Conservation (phyloP, 2,113 vertebrate genomes). For the Labrus mixtus region DNA sequence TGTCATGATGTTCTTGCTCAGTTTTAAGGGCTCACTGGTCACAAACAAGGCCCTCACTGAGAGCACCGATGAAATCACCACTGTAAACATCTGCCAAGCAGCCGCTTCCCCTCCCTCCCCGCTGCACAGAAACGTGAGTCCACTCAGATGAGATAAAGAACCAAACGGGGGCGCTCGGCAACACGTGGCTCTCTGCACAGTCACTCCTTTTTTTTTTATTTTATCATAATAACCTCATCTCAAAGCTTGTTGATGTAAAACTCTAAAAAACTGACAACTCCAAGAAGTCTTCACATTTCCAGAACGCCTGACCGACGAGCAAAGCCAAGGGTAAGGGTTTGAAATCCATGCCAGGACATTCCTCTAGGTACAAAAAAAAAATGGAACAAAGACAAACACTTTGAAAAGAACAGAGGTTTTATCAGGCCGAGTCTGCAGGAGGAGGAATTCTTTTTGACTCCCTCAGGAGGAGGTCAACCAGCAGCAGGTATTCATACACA, state of each 20-base stretch:
- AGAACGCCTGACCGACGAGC: conserved; percentile 35
- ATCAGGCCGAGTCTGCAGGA: conserved; percentile 8
- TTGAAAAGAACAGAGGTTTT: conserved; percentile 14
- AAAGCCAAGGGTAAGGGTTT: conserved; percentile 49
- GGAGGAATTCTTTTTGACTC: conserved; percentile 25
- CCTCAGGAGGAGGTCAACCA: conserved; percentile 18
- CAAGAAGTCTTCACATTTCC: conserved; percentile 38
- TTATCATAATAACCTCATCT: conserved; percentile 29
- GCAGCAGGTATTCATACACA: conserved; percentile 29
- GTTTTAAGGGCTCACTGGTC: conserved; percentile 52
- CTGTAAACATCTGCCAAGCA: conserved; percentile 78
- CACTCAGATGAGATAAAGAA: conserved; percentile 52
- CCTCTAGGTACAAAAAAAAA: conserved; percentile 48
- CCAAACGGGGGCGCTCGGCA: conserved; percentile 24
- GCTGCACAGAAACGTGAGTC: conserved; percentile 60
- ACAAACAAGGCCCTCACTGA: conserved; percentile 53
- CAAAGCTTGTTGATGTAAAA: conserved; percentile 42
- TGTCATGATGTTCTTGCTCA: conserved; percentile 56
- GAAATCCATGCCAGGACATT: conserved; percentile 60
- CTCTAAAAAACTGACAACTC: conserved; percentile 40
- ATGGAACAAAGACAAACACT: conserved; percentile 32
- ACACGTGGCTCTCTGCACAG: conserved; percentile 59
- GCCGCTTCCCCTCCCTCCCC: conserved; percentile 52
- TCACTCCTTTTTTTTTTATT: conserved; percentile 49
- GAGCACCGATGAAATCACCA: conserved; percentile 63